Conservation (phyloP, 1,140 invertebrate genomes). For the Plodia interpunctella region DNA sequence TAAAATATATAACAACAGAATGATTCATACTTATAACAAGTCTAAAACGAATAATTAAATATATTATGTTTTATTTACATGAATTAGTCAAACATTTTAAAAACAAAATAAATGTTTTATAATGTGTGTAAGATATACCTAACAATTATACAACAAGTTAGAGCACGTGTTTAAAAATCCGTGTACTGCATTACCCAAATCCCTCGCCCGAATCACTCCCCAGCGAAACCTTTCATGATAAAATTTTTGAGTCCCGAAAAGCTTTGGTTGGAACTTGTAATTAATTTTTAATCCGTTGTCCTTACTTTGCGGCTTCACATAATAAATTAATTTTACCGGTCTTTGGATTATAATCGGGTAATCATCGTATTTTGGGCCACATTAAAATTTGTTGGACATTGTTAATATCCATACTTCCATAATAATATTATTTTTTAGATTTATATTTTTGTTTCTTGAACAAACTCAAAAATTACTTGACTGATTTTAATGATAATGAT, state of each 20-base stretch:
- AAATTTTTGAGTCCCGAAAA: slow-evolving; percentile 40
- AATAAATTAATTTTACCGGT: slow-evolving; percentile 54
- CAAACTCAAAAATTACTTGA: too few relatives aligned
- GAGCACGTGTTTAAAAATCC: not conserved
- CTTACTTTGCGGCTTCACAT: slow-evolving; percentile 54
- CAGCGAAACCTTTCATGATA: slow-evolving; percentile 14
- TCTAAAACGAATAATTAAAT: too few relatives aligned
- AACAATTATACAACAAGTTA: not conserved
- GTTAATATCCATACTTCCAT: too few relatives aligned
- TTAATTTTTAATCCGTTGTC: slow-evolving; percentile 66
- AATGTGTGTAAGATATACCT: not conserved
- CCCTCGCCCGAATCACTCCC: not conserved
- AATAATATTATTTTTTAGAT: too few relatives aligned
- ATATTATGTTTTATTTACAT: too few relatives aligned
- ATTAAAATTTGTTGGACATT: too few relatives aligned
- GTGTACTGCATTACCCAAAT: not conserved
- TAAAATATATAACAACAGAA: too few relatives aligned
- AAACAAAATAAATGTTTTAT: not conserved
- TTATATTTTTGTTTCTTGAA: too few relatives aligned
- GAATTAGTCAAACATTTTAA: too few relatives aligned
- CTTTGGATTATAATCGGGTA: slow-evolving; percentile 41
- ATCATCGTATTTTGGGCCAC: slow-evolving; percentile 25
- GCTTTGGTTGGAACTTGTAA: slow-evolving; percentile 45
- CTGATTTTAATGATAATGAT: too few relatives aligned
- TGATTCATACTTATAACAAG: too few relatives aligned